Percentiles rank a stretch among this genome's conserved stretches.
Evolutionary conservation across 2,113 vertebrate genomes (phyloP).

Genomic region (Oplegnathus fasciatus): DNA sequence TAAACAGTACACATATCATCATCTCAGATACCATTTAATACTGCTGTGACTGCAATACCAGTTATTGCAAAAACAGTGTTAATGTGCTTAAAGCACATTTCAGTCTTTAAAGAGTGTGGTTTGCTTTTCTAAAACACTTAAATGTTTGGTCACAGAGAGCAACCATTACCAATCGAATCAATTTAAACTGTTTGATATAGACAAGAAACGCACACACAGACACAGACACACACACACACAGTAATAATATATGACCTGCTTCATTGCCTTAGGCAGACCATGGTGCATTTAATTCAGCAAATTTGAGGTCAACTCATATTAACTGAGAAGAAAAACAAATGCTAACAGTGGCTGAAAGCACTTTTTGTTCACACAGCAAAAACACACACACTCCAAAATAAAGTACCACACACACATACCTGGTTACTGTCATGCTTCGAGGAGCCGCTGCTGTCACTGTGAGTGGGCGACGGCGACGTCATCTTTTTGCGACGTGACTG

Average conservation of each 20-base stretch:
- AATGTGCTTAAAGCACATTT: not conserved
- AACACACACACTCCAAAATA: not conserved
- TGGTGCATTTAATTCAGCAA: slow-evolving; percentile 12
- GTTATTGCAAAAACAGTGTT: not conserved
- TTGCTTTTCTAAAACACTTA: not conserved
- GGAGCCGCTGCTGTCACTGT: slow-evolving; percentile 81
- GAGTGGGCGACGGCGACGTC: slow-evolving; percentile 76
- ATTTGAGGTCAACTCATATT: not conserved
- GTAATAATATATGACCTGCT: not conserved
- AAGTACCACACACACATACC: slow-evolving; percentile 29
- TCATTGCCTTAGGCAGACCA: not conserved
- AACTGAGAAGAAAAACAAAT: not conserved
- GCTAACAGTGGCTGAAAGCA: not conserved
- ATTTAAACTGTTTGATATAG: not conserved
- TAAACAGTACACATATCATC: not conserved
- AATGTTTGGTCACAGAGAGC: not conserved
- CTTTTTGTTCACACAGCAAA: not conserved
- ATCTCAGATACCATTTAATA: not conserved
- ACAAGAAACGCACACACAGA: not conserved
- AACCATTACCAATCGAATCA: not conserved
- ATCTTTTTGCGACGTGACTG: slow-evolving; percentile 61
- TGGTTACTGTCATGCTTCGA: slow-evolving; percentile 76
- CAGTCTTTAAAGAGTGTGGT: not conserved
- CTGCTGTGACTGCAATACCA: not conserved
- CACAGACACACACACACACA: not conserved